Conservation (phyloP, 2,113 vertebrate genomes). For the Tachycineta bicolor region DNA sequence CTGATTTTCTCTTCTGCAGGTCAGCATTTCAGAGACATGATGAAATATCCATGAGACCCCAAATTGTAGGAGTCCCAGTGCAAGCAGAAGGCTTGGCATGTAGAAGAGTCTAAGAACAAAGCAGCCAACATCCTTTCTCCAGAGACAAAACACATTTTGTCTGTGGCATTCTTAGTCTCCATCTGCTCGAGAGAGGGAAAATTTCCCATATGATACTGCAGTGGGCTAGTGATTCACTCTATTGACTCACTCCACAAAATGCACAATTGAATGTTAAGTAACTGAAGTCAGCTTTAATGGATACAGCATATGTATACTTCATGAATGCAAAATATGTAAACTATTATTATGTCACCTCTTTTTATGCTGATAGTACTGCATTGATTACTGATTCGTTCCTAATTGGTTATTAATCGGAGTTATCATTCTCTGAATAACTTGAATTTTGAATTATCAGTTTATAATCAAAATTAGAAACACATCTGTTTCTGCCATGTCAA, state of each 20-base stretch:
- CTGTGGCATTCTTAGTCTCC: slow-evolving; percentile 71
- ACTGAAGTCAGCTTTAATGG: slow-evolving; percentile 56
- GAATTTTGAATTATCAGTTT: slow-evolving; percentile 40
- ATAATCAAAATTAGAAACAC: slow-evolving; percentile 38
- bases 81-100: slow-evolving; percentile 67
- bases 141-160: slow-evolving; percentile 76
- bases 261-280: slow-evolving; percentile 68
- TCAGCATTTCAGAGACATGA: background rate
- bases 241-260: slow-evolving; percentile 50
- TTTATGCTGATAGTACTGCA: background rate
- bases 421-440: slow-evolving; percentile 19
- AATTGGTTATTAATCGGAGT: background rate
- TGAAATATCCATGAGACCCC: slow-evolving; percentile 37
- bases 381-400: slow-evolving; percentile 15
- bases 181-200: slow-evolving; percentile 72
- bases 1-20: background rate
- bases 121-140: slow-evolving; percentile 68
- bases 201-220: slow-evolving; percentile 67
- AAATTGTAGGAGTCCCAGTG: background rate
- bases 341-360: slow-evolving; percentile 22
- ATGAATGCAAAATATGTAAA: slow-evolving; percentile 51
- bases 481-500: slow-evolving; percentile 1
- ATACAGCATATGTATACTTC: slow-evolving; percentile 59
- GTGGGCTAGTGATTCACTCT: slow-evolving; percentile 53
- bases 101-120: slow-evolving; percentile 61